phyloP scores from a whole-genome alignment of 2,797 vertebrate genomes.

The Sphenopsis melanotis region DNA sequence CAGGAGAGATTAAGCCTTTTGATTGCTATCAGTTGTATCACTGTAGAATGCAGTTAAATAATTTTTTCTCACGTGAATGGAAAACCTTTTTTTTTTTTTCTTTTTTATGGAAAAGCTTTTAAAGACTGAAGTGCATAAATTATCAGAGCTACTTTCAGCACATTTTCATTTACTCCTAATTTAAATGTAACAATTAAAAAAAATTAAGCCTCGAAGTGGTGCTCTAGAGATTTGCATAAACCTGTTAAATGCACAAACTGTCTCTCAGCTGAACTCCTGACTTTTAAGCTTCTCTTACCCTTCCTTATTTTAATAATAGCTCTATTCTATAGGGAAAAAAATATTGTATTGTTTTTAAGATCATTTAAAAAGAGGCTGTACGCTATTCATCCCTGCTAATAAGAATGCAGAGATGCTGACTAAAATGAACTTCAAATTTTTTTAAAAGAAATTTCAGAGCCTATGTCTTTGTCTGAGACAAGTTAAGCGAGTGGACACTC shows the following conservation, averaged over 20 bases:
- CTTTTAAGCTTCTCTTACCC: neutral
- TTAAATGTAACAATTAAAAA: constrained; percentile 26
- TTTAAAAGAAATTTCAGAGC: neutral
- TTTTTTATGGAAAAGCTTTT: neutral
- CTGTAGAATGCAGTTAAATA: neutral
- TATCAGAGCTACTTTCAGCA: neutral
- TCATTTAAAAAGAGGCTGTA: neutral
- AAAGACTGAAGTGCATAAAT: neutral
- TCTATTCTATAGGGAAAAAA: neutral
- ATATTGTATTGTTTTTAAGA: neutral
- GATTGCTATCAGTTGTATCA: neutral
- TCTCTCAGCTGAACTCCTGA: neutral
- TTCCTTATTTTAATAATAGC: neutral
- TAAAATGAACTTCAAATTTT: neutral
- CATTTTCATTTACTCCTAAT: neutral
- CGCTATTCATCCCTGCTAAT: neutral
- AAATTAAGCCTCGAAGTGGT: neutral
- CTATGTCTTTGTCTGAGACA: neutral
- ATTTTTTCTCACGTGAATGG: neutral
- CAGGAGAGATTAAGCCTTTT: neutral
- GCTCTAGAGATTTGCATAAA: constrained; percentile 22
- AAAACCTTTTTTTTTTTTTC: neutral
- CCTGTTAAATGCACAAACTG: neutral
- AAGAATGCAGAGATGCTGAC: neutral
- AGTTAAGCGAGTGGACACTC: neutral